These are phyloP conservation scores for Pyrocephalus nanus DNA, from an alignment of 2,797 vertebrate species.

Conservation along the genomic window DNA sequence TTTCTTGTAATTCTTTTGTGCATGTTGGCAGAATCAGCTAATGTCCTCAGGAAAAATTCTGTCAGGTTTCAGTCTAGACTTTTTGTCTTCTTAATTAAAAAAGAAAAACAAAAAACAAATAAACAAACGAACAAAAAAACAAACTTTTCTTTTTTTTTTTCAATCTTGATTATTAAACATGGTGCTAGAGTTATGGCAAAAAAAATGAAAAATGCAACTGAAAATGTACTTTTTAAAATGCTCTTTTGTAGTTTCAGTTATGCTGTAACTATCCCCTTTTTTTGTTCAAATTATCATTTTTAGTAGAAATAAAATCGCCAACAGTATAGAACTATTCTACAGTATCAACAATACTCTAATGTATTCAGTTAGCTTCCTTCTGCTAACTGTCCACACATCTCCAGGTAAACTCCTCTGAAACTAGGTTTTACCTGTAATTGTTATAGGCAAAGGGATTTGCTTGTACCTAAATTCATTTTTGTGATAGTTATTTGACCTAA, in stretches of 20 bases:
- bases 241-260: not conserved
- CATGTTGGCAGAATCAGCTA: not conserved
- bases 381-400: not conserved
- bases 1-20: not conserved
- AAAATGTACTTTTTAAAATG: not conserved
- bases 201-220: not conserved
- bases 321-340: not conserved
- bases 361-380: not conserved
- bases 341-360: not conserved
- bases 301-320: not conserved
- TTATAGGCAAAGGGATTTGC: not conserved
- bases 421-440: not conserved
- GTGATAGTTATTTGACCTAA: not conserved
- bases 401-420: not conserved
- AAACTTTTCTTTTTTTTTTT: not conserved
- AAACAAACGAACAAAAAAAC: too few species aligned
- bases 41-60: not conserved
- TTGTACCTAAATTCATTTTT: not conserved
- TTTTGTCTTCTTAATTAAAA: not conserved
- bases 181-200: not conserved
- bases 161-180: not conserved
- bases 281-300: not conserved
- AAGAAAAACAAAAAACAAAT: not conserved
- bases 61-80: not conserved
- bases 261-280: not conserved